phyloP scores from a whole-genome alignment of 2,113 vertebrate genomes.

The Gopherus flavomarginatus region DNA sequence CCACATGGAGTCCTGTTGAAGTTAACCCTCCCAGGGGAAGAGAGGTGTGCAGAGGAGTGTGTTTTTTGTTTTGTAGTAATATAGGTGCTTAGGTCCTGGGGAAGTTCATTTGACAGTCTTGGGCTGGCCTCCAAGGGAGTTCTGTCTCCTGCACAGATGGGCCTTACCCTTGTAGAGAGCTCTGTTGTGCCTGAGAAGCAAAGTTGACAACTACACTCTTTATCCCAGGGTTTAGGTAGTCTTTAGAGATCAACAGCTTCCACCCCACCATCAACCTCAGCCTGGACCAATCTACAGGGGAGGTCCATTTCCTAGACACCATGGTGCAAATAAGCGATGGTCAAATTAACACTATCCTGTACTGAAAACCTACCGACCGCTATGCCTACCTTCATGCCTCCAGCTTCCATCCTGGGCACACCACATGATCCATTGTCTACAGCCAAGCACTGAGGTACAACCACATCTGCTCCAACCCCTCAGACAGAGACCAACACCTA shows the following conservation, averaged over 20 bases:
- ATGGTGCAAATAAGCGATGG: no score
- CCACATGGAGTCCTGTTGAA: background rate
- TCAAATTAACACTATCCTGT: no score
- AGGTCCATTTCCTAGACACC: no score
- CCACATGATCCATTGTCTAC: no score
- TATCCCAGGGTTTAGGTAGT: background rate
- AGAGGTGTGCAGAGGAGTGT: background rate
- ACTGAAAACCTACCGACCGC: no score
- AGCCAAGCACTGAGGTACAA: no score
- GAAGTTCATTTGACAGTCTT: background rate
- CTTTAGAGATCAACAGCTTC: background rate
- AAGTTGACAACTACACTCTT: fast-evolving
- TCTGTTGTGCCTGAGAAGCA: background rate
- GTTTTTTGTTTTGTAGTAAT: background rate
- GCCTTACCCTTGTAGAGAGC: background rate
- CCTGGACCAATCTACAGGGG: no score
- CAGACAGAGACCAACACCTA: no score
- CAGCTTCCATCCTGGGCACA: no score
- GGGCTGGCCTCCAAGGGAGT: background rate
- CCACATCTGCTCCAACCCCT: no score
- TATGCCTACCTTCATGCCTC: no score
- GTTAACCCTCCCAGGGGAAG: background rate
- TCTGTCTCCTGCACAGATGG: background rate
- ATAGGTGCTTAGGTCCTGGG: background rate
- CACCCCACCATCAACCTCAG: no score